These are phyloP conservation scores for Meteorus cinctellus DNA, from an alignment of 2,888 invertebrate genomes.

Conservation along the genomic window DNA sequence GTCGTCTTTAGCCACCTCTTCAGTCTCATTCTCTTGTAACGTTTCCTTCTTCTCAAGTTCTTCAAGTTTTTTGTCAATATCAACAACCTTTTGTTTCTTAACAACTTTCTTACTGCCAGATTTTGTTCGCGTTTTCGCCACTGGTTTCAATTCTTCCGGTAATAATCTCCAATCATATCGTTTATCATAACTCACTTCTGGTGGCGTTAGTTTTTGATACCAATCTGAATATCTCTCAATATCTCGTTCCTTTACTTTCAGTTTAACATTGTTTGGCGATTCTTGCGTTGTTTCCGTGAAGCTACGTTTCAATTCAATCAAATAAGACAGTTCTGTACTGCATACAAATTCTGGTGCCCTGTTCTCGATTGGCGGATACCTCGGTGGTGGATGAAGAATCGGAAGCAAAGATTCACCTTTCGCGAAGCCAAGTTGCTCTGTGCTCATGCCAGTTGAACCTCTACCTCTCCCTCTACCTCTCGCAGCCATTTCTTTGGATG, in stretches of 20 bases:
- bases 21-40: conserved; percentile 67
- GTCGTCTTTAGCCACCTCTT: conserved; percentile 74
- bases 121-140: conserved; percentile 54
- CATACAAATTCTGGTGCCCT: conserved; percentile 72
- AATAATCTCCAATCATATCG: conserved; percentile 65
- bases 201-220: conserved; percentile 60
- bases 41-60: conserved; percentile 81
- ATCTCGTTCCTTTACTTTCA: conserved; percentile 63
- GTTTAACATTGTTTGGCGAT: conserved; percentile 77
- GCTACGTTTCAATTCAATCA: conserved; percentile 82
- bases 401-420: conserved; percentile 70
- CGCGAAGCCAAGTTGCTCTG: conserved; percentile 70
- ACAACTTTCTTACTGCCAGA: conserved; percentile 7
- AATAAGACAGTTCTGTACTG: conserved; percentile 78
- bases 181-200: conserved; percentile 57
- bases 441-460: conserved; percentile 66
- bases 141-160: conserved; percentile 64
- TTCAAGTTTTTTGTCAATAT: conserved; percentile 75
- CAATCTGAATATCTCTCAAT: conserved; percentile 69
- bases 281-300: conserved; percentile 83
- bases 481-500: conserved; percentile 63
- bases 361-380: conserved; percentile 73
- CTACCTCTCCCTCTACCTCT: conserved; percentile 70
- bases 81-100: conserved; percentile 61
- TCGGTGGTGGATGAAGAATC: conserved; percentile 71